Conservation (phyloP, 2,888 invertebrate genomes). For the Drosophila mulleri region DNA sequence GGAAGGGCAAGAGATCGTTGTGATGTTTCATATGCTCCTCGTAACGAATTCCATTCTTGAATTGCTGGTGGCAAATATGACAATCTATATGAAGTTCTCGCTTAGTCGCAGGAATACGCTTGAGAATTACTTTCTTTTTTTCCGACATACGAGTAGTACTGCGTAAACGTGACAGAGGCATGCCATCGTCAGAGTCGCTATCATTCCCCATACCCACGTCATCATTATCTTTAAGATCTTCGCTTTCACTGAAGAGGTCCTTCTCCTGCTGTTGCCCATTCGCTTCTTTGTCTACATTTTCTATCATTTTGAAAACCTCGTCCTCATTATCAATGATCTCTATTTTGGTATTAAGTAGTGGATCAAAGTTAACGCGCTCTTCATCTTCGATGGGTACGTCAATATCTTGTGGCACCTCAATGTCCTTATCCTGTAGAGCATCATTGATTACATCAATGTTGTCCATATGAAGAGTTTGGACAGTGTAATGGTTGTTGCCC, state of each 20-base stretch:
- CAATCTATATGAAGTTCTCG: constrained; percentile 72
- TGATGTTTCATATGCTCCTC: constrained; percentile 82
- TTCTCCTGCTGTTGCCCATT: constrained; percentile 43
- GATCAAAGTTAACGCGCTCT: constrained; percentile 76
- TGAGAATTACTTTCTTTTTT: constrained; percentile 64
- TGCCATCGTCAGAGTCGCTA: constrained; percentile 69
- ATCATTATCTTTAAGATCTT: constrained; percentile 54
- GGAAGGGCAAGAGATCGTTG: constrained; percentile 79
- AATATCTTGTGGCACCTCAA: constrained; percentile 20
- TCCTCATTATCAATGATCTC: constrained; percentile 81
- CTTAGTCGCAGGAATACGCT: constrained; percentile 57
- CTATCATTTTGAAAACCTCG: constrained; percentile 82
- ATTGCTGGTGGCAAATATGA: constrained; percentile 80
- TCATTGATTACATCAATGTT: constrained; percentile 52
- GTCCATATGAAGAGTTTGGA: neutral
- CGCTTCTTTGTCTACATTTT: constrained; percentile 75
- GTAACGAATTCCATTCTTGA: constrained; percentile 76
- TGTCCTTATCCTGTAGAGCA: constrained; percentile 29
- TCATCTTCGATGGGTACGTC: constrained; percentile 67
- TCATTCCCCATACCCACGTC: constrained; percentile 63
- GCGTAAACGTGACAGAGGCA: constrained; percentile 66
- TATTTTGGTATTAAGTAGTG: constrained; percentile 76
- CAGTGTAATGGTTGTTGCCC: constrained; percentile 41
- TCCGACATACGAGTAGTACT: no score
- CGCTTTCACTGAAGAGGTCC: constrained; percentile 40